These are phyloP conservation scores for Aporophyla lueneburgensis DNA, from an alignment of 2,888 invertebrate species.

Conservation along the genomic window DNA sequence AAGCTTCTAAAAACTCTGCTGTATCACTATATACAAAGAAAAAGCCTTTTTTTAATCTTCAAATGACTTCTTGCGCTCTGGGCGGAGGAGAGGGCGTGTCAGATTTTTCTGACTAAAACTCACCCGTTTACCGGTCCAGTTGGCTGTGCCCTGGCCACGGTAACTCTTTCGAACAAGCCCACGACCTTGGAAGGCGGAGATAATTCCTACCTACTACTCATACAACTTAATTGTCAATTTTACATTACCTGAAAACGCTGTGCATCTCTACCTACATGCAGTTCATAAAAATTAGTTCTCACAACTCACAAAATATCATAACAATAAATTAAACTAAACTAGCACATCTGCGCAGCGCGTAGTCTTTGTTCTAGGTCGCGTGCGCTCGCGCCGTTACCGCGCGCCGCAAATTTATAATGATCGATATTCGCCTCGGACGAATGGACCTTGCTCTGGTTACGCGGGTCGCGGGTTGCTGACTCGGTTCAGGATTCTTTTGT, in stretches of 20 bases:
- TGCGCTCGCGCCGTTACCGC: constrained; percentile 88
- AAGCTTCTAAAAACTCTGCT: too few species aligned
- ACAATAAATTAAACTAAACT: constrained; percentile 6
- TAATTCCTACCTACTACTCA: background rate
- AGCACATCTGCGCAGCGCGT: constrained; percentile 59
- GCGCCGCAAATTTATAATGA: constrained; percentile 88
- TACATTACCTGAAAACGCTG: too few species aligned
- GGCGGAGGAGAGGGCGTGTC: too few species aligned
- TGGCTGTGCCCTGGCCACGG: too few species aligned
- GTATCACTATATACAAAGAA: too few species aligned
- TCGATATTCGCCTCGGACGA: constrained; percentile 86
- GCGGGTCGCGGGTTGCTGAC: constrained; percentile 65
- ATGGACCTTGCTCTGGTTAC: constrained; percentile 83
- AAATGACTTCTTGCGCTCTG: too few species aligned
- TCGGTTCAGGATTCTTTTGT: constrained; percentile 51
- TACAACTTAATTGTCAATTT: background rate
- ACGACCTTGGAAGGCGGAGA: too few species aligned
- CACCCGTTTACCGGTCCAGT: too few species aligned
- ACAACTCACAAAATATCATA: background rate
- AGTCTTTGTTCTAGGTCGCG: constrained; percentile 85
- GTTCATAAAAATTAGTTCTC: background rate
- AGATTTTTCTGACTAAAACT: too few species aligned
- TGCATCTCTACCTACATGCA: background rate
- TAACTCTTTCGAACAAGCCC: too few species aligned
- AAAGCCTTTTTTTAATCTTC: too few species aligned